These are phyloP conservation scores for Arion vulgaris DNA, from an alignment of 1,140 invertebrate genomes.

Conservation along the genomic window DNA sequence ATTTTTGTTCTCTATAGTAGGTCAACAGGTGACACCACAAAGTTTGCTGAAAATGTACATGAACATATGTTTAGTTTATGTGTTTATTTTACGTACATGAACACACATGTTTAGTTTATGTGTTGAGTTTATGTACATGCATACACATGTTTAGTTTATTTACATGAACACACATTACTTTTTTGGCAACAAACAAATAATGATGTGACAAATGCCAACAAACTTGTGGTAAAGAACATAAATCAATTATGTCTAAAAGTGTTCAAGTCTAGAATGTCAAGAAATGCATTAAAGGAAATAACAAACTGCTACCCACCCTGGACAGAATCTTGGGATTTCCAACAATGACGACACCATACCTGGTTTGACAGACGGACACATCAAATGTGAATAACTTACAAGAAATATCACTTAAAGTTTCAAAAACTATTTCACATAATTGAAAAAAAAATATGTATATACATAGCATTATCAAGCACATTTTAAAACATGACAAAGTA, in stretches of 20 bases:
- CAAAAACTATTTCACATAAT: too few relatives aligned
- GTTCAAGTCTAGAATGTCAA: background rate
- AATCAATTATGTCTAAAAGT: background rate
- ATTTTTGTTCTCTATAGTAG: constrained; percentile 98
- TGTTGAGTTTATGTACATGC: too few relatives aligned
- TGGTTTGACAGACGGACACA: constrained; percentile 50
- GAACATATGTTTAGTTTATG: too few relatives aligned
- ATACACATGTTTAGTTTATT: too few relatives aligned
- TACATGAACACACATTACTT: too few relatives aligned
- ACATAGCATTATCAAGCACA: too few relatives aligned
- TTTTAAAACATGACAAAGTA: too few relatives aligned
- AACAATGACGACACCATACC: constrained; percentile 94
- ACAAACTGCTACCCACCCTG: constrained; percentile 77
- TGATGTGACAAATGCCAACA: background rate
- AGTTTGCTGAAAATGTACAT: constrained; percentile 83
- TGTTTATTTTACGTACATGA: background rate
- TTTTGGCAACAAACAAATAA: too few relatives aligned
- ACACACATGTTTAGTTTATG: background rate
- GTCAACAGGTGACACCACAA: constrained; percentile 98
- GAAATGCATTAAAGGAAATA: background rate
- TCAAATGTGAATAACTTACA: background rate
- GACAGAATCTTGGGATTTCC: constrained; percentile 99
- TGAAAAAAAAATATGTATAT: too few relatives aligned
- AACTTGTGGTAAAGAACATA: background rate
- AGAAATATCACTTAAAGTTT: too few relatives aligned